Percentiles rank a stretch among this genome's conserved stretches.
Conservation (phyloP, 2,113 vertebrate species). For the Nothobranchius furzeri region DNA sequence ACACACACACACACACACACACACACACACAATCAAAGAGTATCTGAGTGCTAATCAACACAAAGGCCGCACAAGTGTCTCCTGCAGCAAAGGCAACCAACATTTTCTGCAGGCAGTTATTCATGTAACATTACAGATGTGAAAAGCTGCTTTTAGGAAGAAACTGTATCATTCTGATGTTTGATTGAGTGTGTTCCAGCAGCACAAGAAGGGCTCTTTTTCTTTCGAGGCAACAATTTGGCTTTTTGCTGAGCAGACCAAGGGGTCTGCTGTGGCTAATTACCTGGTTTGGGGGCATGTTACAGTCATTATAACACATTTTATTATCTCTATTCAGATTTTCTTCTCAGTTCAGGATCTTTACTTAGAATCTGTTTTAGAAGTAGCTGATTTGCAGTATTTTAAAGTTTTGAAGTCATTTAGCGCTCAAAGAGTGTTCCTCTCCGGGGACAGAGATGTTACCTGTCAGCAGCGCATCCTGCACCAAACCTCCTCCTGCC, state of each 20-base stretch:
- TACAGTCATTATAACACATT: constrained; percentile 21
- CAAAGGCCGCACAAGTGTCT: constrained; percentile 17
- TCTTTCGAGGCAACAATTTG: constrained; percentile 51
- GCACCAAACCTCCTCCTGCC: constrained; percentile 14
- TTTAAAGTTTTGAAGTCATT: constrained; percentile 30
- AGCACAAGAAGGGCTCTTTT: constrained; percentile 52
- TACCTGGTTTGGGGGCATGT: constrained; percentile 34
- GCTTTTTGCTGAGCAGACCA: constrained; percentile 44
- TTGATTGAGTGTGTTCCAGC: constrained; percentile 9
- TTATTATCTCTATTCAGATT: background rate
- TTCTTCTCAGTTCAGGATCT: constrained; percentile 13
- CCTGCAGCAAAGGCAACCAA: constrained; percentile 17
- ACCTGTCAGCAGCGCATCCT: constrained; percentile 36
- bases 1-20: constrained; percentile 1
- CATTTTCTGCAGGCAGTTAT: constrained; percentile 16
- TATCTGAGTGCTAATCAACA: constrained; percentile 26
- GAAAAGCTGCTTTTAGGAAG: background rate
- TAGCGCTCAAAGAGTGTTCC: constrained; percentile 23
- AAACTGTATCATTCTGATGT: constrained; percentile 1
- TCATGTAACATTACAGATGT: constrained; percentile 20
- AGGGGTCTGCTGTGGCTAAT: constrained; percentile 62
- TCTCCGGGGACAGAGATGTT: constrained; percentile 44
- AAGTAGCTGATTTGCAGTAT: background rate
- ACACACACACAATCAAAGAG: background rate
- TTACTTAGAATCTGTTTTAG: background rate